phyloP scores from a whole-genome alignment of 2,888 invertebrate species.

The Xestia sexstrigata region DNA sequence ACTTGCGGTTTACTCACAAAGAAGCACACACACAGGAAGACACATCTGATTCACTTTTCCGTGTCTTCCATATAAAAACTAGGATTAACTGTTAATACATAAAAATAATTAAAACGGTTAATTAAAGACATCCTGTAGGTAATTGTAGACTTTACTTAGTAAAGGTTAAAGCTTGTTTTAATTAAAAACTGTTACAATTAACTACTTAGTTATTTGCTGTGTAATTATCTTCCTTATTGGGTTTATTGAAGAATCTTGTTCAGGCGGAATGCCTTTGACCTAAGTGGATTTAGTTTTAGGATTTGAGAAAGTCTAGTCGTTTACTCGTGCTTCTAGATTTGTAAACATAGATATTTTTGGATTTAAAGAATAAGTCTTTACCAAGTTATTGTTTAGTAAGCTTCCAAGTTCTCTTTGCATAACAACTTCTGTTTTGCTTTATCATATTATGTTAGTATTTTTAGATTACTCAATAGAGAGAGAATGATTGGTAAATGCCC shows the following conservation, averaged over 20 bases:
- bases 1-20: neutral
- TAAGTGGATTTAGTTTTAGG: neutral
- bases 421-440: neutral
- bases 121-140: conserved; percentile 45
- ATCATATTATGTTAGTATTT: no score
- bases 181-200: conserved; percentile 57
- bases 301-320: neutral
- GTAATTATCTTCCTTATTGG: conserved; percentile 58
- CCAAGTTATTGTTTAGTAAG: neutral
- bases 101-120: conserved; percentile 55
- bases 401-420: neutral
- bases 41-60: conserved; percentile 1
- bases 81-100: conserved; percentile 29
- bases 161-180: conserved; percentile 56
- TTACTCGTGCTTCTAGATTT: neutral
- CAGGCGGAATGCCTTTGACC: conserved; percentile 6
- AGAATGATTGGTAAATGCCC: no score
- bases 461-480: no score
- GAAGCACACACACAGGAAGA: neutral
- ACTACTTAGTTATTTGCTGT: conserved; percentile 1
- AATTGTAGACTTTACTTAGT: conserved; percentile 25
- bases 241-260: conserved; percentile 30
- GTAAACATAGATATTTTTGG: neutral
- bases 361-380: neutral
- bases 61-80: conserved; percentile 1